Evolutionary conservation across 2,888 invertebrate species (phyloP), one percentile per base, ranked within the genome.

Genomic region (Tubiluchus corallicola): DNA sequence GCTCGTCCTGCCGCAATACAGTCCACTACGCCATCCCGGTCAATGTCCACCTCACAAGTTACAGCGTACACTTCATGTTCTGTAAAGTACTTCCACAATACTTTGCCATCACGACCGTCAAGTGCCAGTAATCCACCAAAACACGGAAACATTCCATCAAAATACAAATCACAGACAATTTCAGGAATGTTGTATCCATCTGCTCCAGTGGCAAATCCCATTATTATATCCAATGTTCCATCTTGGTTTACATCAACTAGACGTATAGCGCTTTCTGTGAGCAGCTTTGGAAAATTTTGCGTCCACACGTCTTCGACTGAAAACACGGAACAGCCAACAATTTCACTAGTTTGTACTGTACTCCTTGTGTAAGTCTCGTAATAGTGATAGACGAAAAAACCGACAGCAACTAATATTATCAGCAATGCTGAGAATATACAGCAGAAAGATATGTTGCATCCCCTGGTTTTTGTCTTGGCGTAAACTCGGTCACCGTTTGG

Each of bases 11-110:
- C 74, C 20, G 74, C 73, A 41, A 83, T 61, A 58, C 82, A 83
- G 59, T 83, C 83, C 37, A 68, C 67, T 44, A 74, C 65, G 3
- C 71, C 71, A 62, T 83, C 82, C 3, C 62, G 63, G 55, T 77
- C 76, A 4, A 82, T 59, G 60, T 83, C 82, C 15, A 70, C 66
- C 16, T 71, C 70, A 59, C 83, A 83, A 53, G 78, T 75, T 20
- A 82, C 57, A 1, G 75, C 75, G 59, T 77, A 80, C 16, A 82
- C 71, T 51, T 79, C 76, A 52, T 79, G 77, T 29, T 72, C 68
- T 3, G 76, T 69, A 74, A 79, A 80, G 50, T 74, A 72, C 37
- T 74, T 73, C 82, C 82, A 83, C 13, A 82, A 54, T n/a, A 74
- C 71, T 21, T 70, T 65, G 1, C 83, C 83, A 37, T 71, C 75